Percentiles rank a stretch among this genome's conserved stretches.
phyloP scores from a whole-genome alignment of 2,888 invertebrate species.

The Epirrita christyi region DNA sequence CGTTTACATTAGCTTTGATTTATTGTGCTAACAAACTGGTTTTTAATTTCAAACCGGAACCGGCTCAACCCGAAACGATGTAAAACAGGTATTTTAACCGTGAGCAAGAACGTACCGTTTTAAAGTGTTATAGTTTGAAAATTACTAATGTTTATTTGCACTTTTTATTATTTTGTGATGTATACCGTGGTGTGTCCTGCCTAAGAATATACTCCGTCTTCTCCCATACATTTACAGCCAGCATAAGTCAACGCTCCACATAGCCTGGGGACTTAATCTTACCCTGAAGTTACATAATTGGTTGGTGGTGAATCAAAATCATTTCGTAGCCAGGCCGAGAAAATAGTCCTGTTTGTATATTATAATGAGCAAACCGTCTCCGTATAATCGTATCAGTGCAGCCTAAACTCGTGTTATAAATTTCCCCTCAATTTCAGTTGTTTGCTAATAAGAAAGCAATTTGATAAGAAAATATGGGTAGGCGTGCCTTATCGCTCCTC shows the following conservation, averaged over 20 bases:
- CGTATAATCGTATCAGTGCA: neutral
- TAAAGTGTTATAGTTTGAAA: neutral
- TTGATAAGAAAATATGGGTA: slow-evolving; percentile 22
- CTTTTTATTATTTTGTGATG: too few species aligned
- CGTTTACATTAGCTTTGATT: slow-evolving; percentile 21
- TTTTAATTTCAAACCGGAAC: slow-evolving; percentile 23
- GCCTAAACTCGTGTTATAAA: neutral
- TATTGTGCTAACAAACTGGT: slow-evolving; percentile 16
- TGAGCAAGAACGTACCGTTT: slow-evolving; percentile 11
- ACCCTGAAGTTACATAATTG: too few species aligned
- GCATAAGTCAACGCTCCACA: too few species aligned
- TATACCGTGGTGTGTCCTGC: too few species aligned
- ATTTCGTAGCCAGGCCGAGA: too few species aligned
- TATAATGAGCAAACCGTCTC: neutral
- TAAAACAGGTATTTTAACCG: slow-evolving; percentile 12
- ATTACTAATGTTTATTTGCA: neutral
- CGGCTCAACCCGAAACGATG: slow-evolving; percentile 9
- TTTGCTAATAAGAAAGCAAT: slow-evolving; percentile 26
- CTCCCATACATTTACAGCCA: too few species aligned
- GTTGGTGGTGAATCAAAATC: too few species aligned
- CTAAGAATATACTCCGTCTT: too few species aligned
- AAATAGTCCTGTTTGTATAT: neutral
- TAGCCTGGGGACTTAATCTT: too few species aligned
- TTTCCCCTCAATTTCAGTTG: slow-evolving; percentile 11
- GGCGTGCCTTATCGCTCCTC: slow-evolving; percentile 22